Percentiles rank a stretch among this genome's conserved stretches.
These are phyloP conservation scores for Camponotus vicinus DNA, from an alignment of 1,140 invertebrate species.

Conservation along the genomic window DNA sequence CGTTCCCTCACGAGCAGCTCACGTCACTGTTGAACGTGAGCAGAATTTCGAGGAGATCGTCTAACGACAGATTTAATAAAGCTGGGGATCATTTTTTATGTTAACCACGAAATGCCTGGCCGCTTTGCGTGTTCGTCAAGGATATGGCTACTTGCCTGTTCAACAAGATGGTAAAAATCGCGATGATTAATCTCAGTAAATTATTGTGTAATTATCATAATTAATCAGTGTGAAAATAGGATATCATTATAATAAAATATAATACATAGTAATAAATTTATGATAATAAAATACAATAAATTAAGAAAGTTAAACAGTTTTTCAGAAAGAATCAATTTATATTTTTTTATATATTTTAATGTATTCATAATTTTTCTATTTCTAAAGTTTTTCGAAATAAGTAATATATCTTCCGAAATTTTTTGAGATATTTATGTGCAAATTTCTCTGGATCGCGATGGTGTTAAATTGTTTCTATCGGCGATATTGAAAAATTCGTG, in stretches of 20 bases:
- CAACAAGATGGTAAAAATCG: neutral
- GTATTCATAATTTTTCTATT: neutral
- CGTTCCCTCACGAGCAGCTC: slow-evolving; percentile 46
- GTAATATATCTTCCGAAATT: neutral
- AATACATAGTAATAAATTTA: too few relatives aligned
- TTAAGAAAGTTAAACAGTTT: too few relatives aligned
- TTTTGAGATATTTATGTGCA: neutral
- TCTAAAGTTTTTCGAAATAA: neutral
- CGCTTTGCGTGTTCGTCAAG: neutral
- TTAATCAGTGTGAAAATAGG: too few relatives aligned
- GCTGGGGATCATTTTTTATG: slow-evolving; percentile 42
- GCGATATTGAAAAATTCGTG: slow-evolving; percentile 27
- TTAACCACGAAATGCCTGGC: neutral
- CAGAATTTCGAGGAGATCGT: slow-evolving; percentile 64
- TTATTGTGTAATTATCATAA: slow-evolving; percentile 13
- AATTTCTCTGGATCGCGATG: neutral
- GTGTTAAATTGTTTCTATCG: slow-evolving; percentile 18
- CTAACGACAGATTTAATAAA: slow-evolving; percentile 62
- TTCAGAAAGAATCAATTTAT: too few relatives aligned
- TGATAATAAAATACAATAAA: too few relatives aligned
- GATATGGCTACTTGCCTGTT: neutral
- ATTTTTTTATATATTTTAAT: neutral
- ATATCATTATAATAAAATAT: neutral
- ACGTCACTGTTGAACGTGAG: slow-evolving; percentile 72
- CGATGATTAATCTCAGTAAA: neutral